phyloP scores from a whole-genome alignment of 2,797 vertebrate species.

The Meda fulgida region DNA sequence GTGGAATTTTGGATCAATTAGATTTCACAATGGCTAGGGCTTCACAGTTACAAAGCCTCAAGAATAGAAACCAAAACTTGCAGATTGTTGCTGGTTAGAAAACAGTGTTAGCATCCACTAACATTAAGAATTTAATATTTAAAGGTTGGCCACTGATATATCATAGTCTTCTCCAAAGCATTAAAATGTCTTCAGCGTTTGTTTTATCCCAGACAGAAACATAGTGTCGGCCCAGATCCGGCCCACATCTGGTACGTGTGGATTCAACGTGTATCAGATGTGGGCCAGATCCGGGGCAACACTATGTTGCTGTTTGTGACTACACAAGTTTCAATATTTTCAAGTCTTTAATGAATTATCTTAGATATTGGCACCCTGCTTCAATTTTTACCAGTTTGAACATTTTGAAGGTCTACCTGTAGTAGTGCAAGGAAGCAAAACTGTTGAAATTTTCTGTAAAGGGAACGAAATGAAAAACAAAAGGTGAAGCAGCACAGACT shows the following conservation, averaged over 20 bases:
- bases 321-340: slow-evolving; percentile 44
- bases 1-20: neutral
- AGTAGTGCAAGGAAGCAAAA: slow-evolving; percentile 8
- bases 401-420: neutral
- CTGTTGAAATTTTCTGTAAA: neutral
- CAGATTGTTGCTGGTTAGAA: slow-evolving; percentile 7
- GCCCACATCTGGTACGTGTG: too few relatives aligned
- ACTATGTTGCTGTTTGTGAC: too few relatives aligned
- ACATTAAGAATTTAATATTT: slow-evolving; percentile 31
- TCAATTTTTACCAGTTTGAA: neutral
- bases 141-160: slow-evolving; percentile 18
- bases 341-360: slow-evolving; percentile 27
- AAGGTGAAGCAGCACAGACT: slow-evolving; percentile 38
- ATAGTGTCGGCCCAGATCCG: too few relatives aligned
- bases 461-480: neutral
- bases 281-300: too few relatives aligned
- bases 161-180: slow-evolving; percentile 8
- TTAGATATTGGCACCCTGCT: neutral
- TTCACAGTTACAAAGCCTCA: slow-evolving; percentile 8
- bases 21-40: neutral
- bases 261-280: too few relatives aligned
- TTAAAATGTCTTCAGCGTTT: neutral
- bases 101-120: neutral
- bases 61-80: slow-evolving; percentile 1
- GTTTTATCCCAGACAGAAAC: neutral